These are phyloP conservation scores for Chesias legatella DNA, from an alignment of 2,888 invertebrate species.

Conservation along the genomic window DNA sequence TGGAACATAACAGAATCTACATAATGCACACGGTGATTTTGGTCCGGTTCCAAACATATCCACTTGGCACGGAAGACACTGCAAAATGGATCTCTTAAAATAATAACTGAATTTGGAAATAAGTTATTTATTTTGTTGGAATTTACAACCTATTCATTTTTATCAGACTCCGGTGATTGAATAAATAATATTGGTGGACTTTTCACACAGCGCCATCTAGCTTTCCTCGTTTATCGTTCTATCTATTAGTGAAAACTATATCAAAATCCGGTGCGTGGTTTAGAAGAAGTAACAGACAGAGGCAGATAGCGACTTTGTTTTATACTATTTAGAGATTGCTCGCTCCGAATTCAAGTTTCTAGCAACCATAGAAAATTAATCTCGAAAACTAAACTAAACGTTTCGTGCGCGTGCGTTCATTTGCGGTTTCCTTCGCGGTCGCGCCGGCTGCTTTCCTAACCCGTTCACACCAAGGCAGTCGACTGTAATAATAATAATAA, in stretches of 20 bases:
- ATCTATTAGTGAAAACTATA: too few species aligned
- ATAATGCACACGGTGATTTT: constrained; percentile 16
- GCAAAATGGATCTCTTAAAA: constrained; percentile 16
- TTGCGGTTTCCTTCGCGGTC: constrained; percentile 8
- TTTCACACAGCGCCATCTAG: too few species aligned
- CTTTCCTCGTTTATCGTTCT: too few species aligned
- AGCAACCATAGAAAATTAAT: constrained; percentile 3
- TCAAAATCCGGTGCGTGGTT: too few species aligned
- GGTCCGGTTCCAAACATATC: constrained; percentile 23
- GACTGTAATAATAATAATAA: not conserved
- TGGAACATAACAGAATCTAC: constrained; percentile 13
- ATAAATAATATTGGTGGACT: too few species aligned
- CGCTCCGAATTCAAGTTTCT: constrained; percentile 4
- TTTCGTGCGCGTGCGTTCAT: constrained; percentile 15
- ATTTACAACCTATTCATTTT: too few species aligned
- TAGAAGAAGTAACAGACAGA: too few species aligned
- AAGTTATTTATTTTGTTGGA: constrained; percentile 5
- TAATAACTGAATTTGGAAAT: constrained; percentile 14
- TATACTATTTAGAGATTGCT: too few species aligned
- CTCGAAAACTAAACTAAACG: constrained; percentile 11
- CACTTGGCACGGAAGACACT: constrained; percentile 22
- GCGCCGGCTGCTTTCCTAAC: not conserved
- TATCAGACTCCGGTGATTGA: too few species aligned
- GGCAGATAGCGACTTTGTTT: too few species aligned
- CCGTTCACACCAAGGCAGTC: constrained; percentile 8